Conservation (phyloP, 1,140 invertebrate genomes). For the Neomicropteryx cornuta region DNA sequence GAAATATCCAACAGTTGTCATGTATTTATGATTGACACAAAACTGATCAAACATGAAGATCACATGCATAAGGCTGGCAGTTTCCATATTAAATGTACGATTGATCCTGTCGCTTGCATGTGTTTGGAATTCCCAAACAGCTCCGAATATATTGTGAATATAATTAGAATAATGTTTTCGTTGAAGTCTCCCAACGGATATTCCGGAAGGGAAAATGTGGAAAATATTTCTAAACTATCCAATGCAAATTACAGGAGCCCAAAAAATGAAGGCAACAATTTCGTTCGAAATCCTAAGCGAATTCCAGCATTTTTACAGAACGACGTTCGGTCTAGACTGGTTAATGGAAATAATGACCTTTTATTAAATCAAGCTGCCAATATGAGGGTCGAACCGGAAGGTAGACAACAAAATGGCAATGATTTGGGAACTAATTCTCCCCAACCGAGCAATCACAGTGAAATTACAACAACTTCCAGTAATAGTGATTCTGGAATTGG, state of each 20-base stretch:
- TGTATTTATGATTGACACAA: constrained; percentile 86
- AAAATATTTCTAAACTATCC: constrained; percentile 32
- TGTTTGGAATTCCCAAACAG: constrained; percentile 86
- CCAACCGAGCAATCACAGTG: constrained; percentile 70
- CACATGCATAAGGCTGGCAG: constrained; percentile 65
- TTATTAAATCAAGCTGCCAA: no score
- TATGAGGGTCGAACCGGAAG: constrained; percentile 22
- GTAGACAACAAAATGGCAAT: constrained; percentile 9
- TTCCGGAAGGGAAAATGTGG: constrained; percentile 24
- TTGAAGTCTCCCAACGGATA: constrained; percentile 37
- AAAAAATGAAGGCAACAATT: no score
- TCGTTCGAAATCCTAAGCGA: no score
- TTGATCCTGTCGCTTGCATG: constrained; percentile 50
- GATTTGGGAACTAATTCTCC: constrained; percentile 55
- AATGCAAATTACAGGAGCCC: no score
- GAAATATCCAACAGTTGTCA: constrained; percentile 81
- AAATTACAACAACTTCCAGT: constrained; percentile 75
- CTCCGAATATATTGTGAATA: constrained; percentile 74
- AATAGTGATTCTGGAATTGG: constrained; percentile 94
- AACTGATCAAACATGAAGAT: constrained; percentile 67
- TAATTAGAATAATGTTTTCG: constrained; percentile 55
- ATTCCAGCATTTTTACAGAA: no score
- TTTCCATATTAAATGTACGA: constrained; percentile 69
- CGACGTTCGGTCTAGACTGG: no score
- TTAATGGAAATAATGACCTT: no score